Conservation (phyloP, 2,888 invertebrate species). For the Troglohyphantes excavatus region DNA sequence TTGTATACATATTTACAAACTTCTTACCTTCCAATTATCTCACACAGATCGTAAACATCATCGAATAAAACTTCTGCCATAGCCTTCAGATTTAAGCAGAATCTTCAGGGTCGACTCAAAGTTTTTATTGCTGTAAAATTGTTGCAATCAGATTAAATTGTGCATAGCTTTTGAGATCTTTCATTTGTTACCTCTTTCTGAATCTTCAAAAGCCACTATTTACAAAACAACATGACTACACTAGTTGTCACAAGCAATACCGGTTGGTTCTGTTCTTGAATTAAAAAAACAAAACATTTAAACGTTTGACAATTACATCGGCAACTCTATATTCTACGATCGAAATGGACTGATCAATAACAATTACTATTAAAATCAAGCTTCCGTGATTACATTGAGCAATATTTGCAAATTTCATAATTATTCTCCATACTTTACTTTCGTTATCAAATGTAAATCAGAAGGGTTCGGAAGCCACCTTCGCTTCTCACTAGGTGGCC, state of each 20-base stretch:
- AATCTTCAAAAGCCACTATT: slow-evolving; percentile 13
- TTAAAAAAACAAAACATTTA: slow-evolving; percentile 15
- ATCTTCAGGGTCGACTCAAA: slow-evolving; percentile 27
- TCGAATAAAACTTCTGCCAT: slow-evolving; percentile 98
- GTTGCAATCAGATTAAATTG: slow-evolving; percentile 21
- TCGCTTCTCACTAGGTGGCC: slow-evolving; percentile 33
- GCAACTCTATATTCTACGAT: background rate
- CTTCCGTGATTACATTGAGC: background rate
- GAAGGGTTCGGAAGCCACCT: slow-evolving; percentile 33
- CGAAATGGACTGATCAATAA: background rate
- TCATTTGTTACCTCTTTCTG: slow-evolving; percentile 9
- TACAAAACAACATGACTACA: slow-evolving; percentile 49
- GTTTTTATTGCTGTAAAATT: slow-evolving; percentile 10
- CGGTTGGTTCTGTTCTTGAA: slow-evolving; percentile 29
- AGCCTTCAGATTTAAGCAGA: slow-evolving; percentile 86
- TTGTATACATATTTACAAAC: background rate
- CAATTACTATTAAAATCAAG: background rate
- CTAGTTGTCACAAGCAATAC: slow-evolving; percentile 49
- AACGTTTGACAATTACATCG: slow-evolving; percentile 15
- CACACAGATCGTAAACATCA: slow-evolving; percentile 97
- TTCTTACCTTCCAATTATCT: slow-evolving; percentile 98
- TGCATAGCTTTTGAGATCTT: slow-evolving; percentile 3
- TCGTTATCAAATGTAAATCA: slow-evolving; percentile 1
- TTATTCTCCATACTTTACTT: slow-evolving; percentile 18
- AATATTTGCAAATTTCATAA: background rate